Conservation (phyloP, 2,113 vertebrate species). For the Picathartes gymnocephalus region DNA sequence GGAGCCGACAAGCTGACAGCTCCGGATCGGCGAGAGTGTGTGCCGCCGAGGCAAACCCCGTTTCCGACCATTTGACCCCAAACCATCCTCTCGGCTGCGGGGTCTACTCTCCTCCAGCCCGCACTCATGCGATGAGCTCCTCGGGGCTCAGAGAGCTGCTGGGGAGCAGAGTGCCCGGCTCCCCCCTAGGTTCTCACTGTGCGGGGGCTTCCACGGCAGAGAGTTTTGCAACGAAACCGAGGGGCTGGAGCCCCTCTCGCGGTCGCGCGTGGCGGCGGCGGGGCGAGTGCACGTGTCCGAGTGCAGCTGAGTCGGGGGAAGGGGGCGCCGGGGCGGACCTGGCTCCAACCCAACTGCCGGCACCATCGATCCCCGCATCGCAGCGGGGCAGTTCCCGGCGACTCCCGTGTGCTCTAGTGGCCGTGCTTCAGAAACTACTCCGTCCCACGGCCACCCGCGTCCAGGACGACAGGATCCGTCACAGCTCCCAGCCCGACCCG, state of each 20-base stretch:
- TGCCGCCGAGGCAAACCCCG: neutral
- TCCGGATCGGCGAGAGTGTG: neutral
- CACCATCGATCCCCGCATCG: too few species aligned
- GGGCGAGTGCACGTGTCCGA: neutral
- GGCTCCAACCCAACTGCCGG: neutral
- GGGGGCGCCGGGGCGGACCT: neutral
- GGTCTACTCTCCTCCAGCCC: neutral
- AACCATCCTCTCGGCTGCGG: neutral
- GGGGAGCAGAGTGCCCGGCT: neutral
- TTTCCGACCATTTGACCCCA: neutral
- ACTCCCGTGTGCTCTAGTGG: neutral
- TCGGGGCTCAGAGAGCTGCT: neutral
- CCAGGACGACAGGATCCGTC: neutral
- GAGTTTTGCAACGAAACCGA: constrained; percentile 30
- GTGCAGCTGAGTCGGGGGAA: neutral
- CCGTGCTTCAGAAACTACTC: neutral
- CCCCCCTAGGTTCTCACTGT: neutral
- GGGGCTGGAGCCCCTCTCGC: neutral
- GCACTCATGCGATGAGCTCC: neutral
- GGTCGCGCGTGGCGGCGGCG: neutral
- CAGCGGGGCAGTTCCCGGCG: neutral
- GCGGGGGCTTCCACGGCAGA: neutral
- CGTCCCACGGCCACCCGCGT: neutral
- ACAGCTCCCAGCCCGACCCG: neutral
- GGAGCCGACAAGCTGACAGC: too few species aligned